phyloP scores from a whole-genome alignment of 2,113 vertebrate species.

The Podiceps cristatus region DNA sequence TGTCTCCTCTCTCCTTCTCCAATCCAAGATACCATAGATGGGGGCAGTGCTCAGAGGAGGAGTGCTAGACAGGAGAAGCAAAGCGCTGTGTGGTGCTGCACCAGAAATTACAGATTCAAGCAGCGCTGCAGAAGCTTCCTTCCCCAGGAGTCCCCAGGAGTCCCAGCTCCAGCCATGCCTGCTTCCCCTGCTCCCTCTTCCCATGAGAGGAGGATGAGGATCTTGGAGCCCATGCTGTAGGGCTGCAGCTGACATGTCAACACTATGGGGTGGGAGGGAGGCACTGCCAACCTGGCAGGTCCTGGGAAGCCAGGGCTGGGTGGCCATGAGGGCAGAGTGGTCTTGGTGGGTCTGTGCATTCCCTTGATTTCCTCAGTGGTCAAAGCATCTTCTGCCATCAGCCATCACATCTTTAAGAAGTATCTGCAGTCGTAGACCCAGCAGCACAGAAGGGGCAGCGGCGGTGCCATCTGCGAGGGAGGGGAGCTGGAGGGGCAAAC shows the following conservation, averaged over 20 bases:
- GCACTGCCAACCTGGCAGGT: background rate
- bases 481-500: background rate
- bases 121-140: background rate
- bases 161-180: background rate
- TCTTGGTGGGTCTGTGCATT: background rate
- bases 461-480: accelerated
- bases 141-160: background rate
- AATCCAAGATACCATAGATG: background rate
- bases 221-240: background rate
- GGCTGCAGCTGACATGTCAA: background rate
- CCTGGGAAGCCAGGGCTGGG: background rate
- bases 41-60: background rate
- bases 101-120: background rate
- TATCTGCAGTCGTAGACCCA: background rate
- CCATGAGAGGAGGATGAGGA: background rate
- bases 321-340: background rate
- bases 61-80: background rate
- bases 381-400: background rate
- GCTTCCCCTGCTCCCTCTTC: background rate
- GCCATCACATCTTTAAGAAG: background rate
- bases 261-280: background rate
- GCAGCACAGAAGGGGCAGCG: background rate
- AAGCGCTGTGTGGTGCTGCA: background rate
- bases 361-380: background rate
- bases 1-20: background rate